Conservation (phyloP, 2,113 vertebrate species). For the Pseudopipra pipra region DNA sequence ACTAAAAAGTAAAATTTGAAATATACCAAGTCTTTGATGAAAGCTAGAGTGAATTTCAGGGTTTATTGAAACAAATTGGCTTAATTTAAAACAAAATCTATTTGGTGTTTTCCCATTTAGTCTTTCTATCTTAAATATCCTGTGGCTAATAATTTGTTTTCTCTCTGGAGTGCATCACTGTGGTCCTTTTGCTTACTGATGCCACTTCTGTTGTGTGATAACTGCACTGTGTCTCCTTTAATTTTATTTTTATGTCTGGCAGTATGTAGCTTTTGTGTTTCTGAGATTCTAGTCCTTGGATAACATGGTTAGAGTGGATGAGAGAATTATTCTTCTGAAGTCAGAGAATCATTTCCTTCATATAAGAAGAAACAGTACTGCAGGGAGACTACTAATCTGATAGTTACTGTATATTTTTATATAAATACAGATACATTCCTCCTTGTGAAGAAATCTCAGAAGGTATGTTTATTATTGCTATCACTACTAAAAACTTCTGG, state of each 20-base stretch:
- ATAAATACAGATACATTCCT: neutral
- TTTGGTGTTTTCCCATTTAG: neutral
- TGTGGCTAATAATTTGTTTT: neutral
- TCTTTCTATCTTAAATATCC: neutral
- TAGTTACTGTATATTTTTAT: neutral
- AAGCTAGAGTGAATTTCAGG: neutral
- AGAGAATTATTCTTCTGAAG: neutral
- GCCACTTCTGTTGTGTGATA: neutral
- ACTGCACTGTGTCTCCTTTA: neutral
- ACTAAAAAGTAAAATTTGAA: neutral
- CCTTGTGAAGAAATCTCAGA: neutral
- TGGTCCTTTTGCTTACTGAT: neutral
- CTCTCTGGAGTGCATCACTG: neutral
- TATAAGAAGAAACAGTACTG: neutral
- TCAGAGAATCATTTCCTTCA: neutral
- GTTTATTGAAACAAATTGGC: neutral
- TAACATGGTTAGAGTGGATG: neutral
- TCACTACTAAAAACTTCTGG: neutral
- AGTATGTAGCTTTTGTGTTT: neutral
- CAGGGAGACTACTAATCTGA: neutral
- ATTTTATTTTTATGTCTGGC: neutral
- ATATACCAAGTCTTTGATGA: neutral
- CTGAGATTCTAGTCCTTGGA: neutral
- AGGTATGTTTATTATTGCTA: neutral
- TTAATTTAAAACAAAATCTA: neutral